Evolutionary conservation across 2,888 invertebrate genomes (phyloP).

Genomic region (Marronus borbonicus): DNA sequence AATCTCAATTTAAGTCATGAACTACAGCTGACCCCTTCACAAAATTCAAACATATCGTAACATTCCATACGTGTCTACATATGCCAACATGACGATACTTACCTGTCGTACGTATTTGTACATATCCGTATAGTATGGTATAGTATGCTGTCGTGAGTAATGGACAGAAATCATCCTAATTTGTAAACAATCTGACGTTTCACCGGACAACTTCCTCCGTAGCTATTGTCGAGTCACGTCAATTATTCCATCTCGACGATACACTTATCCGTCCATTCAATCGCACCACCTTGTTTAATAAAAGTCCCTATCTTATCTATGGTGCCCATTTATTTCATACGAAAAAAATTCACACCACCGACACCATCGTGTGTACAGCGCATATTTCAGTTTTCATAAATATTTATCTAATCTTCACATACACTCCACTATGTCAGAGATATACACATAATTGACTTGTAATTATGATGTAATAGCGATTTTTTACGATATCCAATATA

Average conservation of each 20-base stretch:
- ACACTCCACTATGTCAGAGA: constrained; percentile 51
- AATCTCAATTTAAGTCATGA: too few relatives aligned
- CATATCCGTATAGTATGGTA: neutral
- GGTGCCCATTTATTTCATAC: constrained; percentile 44
- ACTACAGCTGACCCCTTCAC: too few relatives aligned
- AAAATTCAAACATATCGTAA: too few relatives aligned
- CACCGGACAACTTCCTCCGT: constrained; percentile 42
- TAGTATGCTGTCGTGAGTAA: constrained; percentile 1
- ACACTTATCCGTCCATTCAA: constrained; percentile 36
- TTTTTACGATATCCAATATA: constrained; percentile 38
- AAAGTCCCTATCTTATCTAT: constrained; percentile 42
- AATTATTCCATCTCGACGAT: constrained; percentile 24
- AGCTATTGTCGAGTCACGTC: constrained; percentile 32
- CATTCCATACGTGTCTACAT: too few relatives aligned
- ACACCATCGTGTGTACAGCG: constrained; percentile 21
- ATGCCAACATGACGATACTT: neutral
- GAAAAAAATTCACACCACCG: constrained; percentile 44
- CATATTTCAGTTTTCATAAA: constrained; percentile 51
- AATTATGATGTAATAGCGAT: constrained; percentile 52
- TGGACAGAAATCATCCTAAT: constrained; percentile 42
- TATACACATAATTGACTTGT: constrained; percentile 52
- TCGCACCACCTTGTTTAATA: constrained; percentile 45
- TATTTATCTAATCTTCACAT: constrained; percentile 52
- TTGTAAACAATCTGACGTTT: constrained; percentile 38
- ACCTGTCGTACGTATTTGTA: neutral